These are phyloP conservation scores for Typhlichthys subterraneus DNA, from an alignment of 2,797 vertebrate species.

Conservation along the genomic window DNA sequence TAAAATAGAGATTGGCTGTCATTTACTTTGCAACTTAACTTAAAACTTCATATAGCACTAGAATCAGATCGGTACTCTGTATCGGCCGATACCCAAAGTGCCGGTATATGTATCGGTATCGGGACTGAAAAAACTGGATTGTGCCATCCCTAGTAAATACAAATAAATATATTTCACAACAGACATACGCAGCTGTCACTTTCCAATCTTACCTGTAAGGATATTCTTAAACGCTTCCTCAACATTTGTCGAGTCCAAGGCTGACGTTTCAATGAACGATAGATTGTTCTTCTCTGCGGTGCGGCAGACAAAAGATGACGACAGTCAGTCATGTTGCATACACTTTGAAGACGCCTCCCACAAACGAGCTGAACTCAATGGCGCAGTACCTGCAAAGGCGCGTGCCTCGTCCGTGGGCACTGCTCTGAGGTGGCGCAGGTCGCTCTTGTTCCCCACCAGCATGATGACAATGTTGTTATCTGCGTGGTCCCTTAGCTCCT, in stretches of 20 bases:
- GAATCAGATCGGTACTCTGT: too few relatives aligned
- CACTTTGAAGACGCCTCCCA: too few relatives aligned
- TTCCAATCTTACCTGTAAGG: slow-evolving; percentile 84
- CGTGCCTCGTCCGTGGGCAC: slow-evolving; percentile 96
- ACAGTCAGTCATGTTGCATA: neutral
- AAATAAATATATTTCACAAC: neutral
- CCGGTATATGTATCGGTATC: too few relatives aligned
- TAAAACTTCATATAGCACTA: too few relatives aligned
- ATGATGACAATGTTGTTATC: slow-evolving; percentile 99
- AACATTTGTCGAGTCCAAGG: slow-evolving; percentile 97
- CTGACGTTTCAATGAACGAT: slow-evolving; percentile 98
- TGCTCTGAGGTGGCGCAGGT: slow-evolving; percentile 94
- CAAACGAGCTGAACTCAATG: neutral
- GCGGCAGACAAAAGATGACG: slow-evolving; percentile 3
- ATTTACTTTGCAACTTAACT: too few relatives aligned
- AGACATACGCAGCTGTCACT: neutral
- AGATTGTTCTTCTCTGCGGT: slow-evolving; percentile 94
- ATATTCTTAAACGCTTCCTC: slow-evolving; percentile 99
- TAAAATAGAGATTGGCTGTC: too few relatives aligned
- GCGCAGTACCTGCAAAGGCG: slow-evolving; percentile 89
- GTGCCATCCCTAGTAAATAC: neutral
- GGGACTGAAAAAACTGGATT: too few relatives aligned
- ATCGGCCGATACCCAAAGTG: too few relatives aligned
- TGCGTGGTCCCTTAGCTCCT: slow-evolving; percentile 93
- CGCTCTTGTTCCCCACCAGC: slow-evolving; percentile 98